phyloP scores from a whole-genome alignment of 2,888 invertebrate genomes.

The Xanthorhoe designata region DNA sequence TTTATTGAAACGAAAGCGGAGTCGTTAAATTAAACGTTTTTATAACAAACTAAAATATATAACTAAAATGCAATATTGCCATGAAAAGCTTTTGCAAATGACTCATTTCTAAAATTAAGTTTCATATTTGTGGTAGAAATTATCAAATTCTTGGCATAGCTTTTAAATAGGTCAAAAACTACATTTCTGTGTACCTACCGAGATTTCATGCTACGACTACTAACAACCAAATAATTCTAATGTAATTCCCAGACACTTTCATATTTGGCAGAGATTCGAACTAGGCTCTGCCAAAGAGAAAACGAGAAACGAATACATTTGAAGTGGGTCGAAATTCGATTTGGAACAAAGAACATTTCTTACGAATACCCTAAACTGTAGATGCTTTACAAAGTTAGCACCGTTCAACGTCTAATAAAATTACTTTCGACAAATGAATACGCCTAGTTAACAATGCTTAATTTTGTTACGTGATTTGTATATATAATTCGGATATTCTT shows the following conservation, averaged over 20 bases:
- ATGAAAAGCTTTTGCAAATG: too few relatives aligned
- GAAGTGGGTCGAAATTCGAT: conserved; percentile 29
- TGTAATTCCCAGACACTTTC: conserved; percentile 9
- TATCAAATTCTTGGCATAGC: conserved; percentile 3
- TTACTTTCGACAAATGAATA: conserved; percentile 26
- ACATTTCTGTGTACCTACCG: not conserved
- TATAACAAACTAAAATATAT: too few relatives aligned
- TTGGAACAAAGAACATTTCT: conserved; percentile 28
- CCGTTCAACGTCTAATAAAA: conserved; percentile 23
- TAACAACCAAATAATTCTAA: conserved; percentile 24
- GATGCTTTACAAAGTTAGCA: conserved; percentile 21
- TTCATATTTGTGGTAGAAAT: not conserved
- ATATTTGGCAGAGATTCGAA: conserved; percentile 21
- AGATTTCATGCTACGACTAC: conserved; percentile 15
- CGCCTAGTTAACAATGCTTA: conserved; percentile 25
- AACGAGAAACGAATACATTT: conserved; percentile 22
- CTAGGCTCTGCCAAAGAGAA: conserved; percentile 25
- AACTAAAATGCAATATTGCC: too few relatives aligned
- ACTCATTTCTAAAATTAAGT: not conserved
- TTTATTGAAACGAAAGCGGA: too few relatives aligned
- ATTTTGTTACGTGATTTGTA: conserved; percentile 44
- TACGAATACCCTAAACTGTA: conserved; percentile 22
- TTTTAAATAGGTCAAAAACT: conserved; percentile 13
- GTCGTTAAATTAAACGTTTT: too few relatives aligned
- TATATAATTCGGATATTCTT: conserved; percentile 32